A percentile compares a stretch with the other conserved stretches of the same genome.
These are phyloP conservation scores for Hemibagrus guttatus DNA, from an alignment of 2,797 vertebrate species.

Conservation along the genomic window DNA sequence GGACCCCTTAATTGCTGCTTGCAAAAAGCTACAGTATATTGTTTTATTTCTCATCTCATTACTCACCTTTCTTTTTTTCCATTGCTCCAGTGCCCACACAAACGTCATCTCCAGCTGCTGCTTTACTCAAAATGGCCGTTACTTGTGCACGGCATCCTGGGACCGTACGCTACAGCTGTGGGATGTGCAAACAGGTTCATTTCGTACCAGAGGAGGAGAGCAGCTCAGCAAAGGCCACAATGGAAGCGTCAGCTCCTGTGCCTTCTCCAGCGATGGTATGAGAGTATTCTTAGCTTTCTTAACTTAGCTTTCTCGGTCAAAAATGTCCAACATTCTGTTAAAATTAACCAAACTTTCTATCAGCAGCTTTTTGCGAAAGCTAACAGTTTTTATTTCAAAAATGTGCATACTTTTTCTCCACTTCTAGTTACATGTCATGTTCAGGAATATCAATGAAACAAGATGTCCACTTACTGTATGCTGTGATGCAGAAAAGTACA, in stretches of 20 bases:
- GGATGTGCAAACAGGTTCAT: conserved; percentile 73
- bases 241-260: conserved; percentile 77
- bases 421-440: not conserved
- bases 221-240: conserved; percentile 66
- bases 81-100: conserved; percentile 71
- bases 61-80: not conserved
- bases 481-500: too few relatives aligned
- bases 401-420: not conserved
- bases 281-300: not conserved
- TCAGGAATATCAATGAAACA: not conserved
- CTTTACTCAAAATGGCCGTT: conserved; percentile 73
- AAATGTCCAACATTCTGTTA: not conserved
- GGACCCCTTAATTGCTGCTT: not conserved
- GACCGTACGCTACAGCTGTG: conserved; percentile 79
- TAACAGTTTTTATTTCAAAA: not conserved
- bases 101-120: conserved; percentile 78
- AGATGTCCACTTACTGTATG: not conserved
- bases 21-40: not conserved
- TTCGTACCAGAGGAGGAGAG: conserved; percentile 64
- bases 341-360: not conserved
- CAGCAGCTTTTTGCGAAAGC: too few relatives aligned
- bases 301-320: not conserved
- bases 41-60: not conserved
- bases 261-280: conserved; percentile 73
- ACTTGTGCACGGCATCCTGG: conserved; percentile 81